Evolutionary conservation across 1,140 invertebrate species (phyloP), one percentile per base, ranked within the genome.

Genomic region (Neodiprion pinetum): DNA sequence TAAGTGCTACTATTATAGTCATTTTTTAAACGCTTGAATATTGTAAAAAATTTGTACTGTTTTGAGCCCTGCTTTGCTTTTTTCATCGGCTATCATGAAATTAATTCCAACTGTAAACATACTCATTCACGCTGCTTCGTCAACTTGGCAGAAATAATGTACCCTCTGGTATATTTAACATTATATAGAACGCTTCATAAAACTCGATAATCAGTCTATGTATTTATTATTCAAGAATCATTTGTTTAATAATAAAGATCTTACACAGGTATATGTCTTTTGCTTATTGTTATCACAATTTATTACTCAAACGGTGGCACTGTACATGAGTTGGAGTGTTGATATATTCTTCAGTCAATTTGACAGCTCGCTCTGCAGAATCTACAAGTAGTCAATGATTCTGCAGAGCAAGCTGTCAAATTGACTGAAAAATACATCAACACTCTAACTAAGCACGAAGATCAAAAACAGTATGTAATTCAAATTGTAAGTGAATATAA

Each of bases 331-430:
- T 53, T 10, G n/a, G 50, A 53, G n/a, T 53, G 71, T 72, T 53
- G n/a, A 11, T 53, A 53, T 53, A 53, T 53, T 53, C 71, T 53
- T 72, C 48, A 23, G 50, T 72, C n/a, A 72, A 72, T 50, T 61
- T 40, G 53, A 72, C 71, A 53, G 71, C 71, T 72, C 71, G 48
- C 53, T 72, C 50, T 11, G 71, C 14, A 9, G 23, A 28, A 47
- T 74, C 75, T 74, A 40, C 23, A 72, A 9, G 72, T 76, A 4
- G 72, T 74, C 28, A 74, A 76, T 48, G 75, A 74, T 47, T 28
- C 23, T 9, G 14, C 71, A 11, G 71, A 72, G 53, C 48, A 48
- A 72, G 71, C 71, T 53, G 71, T 72, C 53, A 40, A 61, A 50
- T 72, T 72, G n/a, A 72, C 50, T 23, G 48, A 72, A 53, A 48